Evolutionary conservation across 2,888 invertebrate species (phyloP).

Genomic region (Callyntrura sp.): DNA sequence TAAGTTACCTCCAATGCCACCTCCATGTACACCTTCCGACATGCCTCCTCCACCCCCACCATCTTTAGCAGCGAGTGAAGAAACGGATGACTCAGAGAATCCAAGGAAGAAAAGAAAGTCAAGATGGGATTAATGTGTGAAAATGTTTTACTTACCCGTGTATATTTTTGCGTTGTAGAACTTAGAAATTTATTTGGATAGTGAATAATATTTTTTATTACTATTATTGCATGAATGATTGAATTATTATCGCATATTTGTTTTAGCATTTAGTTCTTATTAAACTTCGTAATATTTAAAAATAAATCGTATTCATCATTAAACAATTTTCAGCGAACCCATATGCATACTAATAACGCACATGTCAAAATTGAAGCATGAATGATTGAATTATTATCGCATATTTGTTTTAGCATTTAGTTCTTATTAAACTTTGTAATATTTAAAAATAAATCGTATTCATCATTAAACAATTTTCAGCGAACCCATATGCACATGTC

Average conservation of each 20-base stretch:
- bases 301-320: neutral
- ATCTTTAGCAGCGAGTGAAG: constrained; percentile 16
- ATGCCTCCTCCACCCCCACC: constrained; percentile 82
- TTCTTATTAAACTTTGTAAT: neutral
- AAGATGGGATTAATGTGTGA: constrained; percentile 79
- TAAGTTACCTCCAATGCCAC: constrained; percentile 75
- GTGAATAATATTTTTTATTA: neutral
- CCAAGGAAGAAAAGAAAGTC: constrained; percentile 73
- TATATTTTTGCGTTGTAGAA: neutral
- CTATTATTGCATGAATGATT: neutral
- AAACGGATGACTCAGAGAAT: constrained; percentile 51
- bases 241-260: constrained; percentile 3
- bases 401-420: neutral
- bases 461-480: neutral
- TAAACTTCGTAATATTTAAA: neutral
- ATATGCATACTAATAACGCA: too few species aligned
- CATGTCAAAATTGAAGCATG: too few species aligned
- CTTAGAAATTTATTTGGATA: neutral
- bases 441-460: neutral
- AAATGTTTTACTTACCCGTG: neutral
- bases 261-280: neutral
- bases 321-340: neutral
- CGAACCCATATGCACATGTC: too few species aligned
- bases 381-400: neutral
- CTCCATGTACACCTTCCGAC: constrained; percentile 45